A percentile compares a stretch with the other conserved stretches of the same genome.
phyloP scores from a whole-genome alignment of 2,888 invertebrate genomes.

The Epinotia demarniana region DNA sequence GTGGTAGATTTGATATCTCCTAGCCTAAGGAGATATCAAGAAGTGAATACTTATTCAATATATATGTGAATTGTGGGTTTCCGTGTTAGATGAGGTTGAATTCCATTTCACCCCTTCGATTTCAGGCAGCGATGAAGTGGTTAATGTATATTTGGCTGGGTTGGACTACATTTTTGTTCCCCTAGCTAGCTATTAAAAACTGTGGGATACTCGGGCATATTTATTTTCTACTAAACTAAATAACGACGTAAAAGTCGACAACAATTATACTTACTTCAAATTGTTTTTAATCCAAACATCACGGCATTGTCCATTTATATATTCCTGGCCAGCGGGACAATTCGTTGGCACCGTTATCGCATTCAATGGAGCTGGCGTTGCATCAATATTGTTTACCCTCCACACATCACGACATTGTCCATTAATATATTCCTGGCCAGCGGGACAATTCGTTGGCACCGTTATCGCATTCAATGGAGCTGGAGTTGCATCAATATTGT shows the following conservation, averaged over 20 bases:
- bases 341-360: slow-evolving; percentile 48
- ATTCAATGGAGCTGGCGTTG: slow-evolving; percentile 16
- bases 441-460: slow-evolving; percentile 49
- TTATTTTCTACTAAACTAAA: background rate
- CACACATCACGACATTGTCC: slow-evolving; percentile 47
- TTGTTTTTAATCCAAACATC: slow-evolving; percentile 52
- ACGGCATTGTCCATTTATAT: slow-evolving; percentile 46
- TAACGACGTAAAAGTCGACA: background rate
- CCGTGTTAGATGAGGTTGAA: background rate
- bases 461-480: slow-evolving; percentile 36
- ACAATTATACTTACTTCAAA: slow-evolving; percentile 19
- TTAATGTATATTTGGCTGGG: background rate
- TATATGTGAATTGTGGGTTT: background rate
- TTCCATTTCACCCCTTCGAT: background rate
- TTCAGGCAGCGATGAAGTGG: background rate
- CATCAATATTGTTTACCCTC: slow-evolving; percentile 8
- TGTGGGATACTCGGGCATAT: background rate
- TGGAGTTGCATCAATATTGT: slow-evolving; percentile 2
- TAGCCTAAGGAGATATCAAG: background rate
- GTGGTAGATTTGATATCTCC: background rate
- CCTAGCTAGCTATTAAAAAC: background rate
- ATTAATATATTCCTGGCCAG: slow-evolving; percentile 47
- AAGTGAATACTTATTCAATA: background rate
- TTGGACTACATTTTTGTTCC: background rate
- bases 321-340: slow-evolving; percentile 47